Evolutionary conservation across 2,113 vertebrate species (phyloP).

Genomic region (Myrmecobius fasciatus): DNA sequence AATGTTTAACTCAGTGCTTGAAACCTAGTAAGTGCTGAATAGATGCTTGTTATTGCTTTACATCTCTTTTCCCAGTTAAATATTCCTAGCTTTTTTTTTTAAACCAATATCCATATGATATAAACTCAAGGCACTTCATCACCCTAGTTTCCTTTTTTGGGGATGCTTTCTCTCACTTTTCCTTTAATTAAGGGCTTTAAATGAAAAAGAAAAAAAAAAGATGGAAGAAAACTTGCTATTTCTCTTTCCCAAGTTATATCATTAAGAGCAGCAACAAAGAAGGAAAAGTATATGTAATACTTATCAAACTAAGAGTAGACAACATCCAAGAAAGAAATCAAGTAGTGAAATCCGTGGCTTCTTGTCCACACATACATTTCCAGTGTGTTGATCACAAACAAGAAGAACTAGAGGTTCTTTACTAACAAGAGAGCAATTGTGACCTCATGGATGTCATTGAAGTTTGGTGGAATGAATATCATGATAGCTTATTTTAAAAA

Average conservation of each 20-base stretch:
- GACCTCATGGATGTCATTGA: not conserved
- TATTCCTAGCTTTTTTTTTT: not conserved
- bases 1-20: not conserved
- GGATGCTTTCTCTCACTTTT: not conserved
- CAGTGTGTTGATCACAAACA: not conserved
- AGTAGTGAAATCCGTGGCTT: not conserved
- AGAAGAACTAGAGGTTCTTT: not conserved
- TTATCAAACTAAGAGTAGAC: not conserved
- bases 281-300: not conserved
- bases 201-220: not conserved
- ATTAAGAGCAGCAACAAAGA: not conserved
- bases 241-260: not conserved
- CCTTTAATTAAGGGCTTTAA: not conserved
- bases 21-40: not conserved
- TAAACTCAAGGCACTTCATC: not conserved
- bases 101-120: not conserved
- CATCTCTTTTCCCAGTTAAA: not conserved
- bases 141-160: not conserved
- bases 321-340: not conserved
- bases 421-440: not conserved
- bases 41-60: not conserved
- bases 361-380: not conserved
- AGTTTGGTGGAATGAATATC: not conserved
- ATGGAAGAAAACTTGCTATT: not conserved
- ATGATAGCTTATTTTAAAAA: not conserved